Evolutionary conservation across 2,888 invertebrate genomes (phyloP).

Genomic region (Pecten maximus): DNA sequence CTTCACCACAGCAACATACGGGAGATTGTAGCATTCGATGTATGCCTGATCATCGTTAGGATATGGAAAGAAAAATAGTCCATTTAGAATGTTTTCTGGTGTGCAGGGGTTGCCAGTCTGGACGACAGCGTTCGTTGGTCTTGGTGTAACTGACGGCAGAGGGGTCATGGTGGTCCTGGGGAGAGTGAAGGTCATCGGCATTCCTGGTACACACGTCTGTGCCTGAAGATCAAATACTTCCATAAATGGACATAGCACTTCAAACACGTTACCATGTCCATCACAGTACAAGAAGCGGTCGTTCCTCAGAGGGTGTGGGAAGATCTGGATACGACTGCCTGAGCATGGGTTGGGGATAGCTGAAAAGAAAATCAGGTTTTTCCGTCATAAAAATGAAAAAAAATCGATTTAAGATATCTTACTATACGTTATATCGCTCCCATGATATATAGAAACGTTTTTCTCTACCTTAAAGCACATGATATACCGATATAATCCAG

Average conservation of each 20-base stretch:
- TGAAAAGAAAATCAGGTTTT: constrained; percentile 21
- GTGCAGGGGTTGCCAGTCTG: constrained; percentile 58
- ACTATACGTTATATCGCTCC: too few species aligned
- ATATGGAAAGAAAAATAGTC: constrained; percentile 60
- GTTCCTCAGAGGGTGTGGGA: constrained; percentile 47
- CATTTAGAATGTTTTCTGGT: constrained; percentile 50
- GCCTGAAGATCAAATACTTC: constrained; percentile 49
- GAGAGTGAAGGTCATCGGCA: constrained; percentile 37
- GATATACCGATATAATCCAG: too few species aligned
- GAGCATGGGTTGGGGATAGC: constrained; percentile 46
- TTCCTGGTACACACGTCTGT: constrained; percentile 49
- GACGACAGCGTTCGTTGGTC: constrained; percentile 31
- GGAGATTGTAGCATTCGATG: constrained; percentile 66
- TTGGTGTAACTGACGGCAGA: constrained; percentile 38
- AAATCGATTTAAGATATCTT: too few species aligned
- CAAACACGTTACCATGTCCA: constrained; percentile 53
- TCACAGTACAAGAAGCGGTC: constrained; percentile 62
- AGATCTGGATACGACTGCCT: constrained; percentile 42
- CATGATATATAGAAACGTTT: too few species aligned
- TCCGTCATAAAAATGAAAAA: too few species aligned
- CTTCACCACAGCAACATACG: constrained; percentile 60
- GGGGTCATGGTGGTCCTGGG: constrained; percentile 34
- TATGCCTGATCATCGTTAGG: constrained; percentile 62
- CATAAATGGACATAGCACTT: constrained; percentile 56
- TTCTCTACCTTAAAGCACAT: too few species aligned